A percentile compares a stretch with the other conserved stretches of the same genome.
Conservation (phyloP, 2,888 invertebrate species). For the Pandemis corylana region DNA sequence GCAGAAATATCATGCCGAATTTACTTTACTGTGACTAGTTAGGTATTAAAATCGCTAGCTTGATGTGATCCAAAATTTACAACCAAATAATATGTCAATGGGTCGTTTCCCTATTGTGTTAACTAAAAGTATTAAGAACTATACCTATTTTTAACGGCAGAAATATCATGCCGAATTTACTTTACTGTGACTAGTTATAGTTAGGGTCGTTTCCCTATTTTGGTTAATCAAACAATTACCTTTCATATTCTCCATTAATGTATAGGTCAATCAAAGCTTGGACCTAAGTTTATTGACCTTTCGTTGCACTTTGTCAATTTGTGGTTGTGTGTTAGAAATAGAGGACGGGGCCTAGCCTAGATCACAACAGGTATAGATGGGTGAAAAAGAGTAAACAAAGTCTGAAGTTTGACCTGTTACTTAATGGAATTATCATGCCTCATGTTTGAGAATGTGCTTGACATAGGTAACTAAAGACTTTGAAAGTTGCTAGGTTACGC, state of each 20-base stretch:
- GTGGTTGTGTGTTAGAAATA: too few relatives aligned
- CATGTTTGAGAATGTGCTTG: neutral
- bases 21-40: neutral
- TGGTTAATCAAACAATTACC: neutral
- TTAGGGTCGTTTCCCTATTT: neutral
- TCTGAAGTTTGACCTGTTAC: too few relatives aligned
- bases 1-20: neutral
- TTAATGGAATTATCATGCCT: neutral
- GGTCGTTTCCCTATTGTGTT: neutral
- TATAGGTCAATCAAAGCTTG: too few relatives aligned
- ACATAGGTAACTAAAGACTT: neutral
- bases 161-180: neutral
- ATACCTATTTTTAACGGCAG: neutral
- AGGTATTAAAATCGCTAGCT: slow-evolving; percentile 24
- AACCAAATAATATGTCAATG: neutral
- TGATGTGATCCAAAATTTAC: slow-evolving; percentile 25
- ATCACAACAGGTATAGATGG: too few relatives aligned
- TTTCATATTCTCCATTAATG: neutral
- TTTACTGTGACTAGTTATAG: neutral
- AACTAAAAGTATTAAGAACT: neutral
- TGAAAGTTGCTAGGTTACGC: neutral
- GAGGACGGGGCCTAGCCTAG: too few relatives aligned
- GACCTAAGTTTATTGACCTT: too few relatives aligned
- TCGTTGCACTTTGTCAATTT: too few relatives aligned
- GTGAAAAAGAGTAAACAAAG: too few relatives aligned